Percentiles rank a stretch among this genome's conserved stretches.
Evolutionary conservation across 2,113 vertebrate genomes (phyloP).

Genomic region (Anser cygnoides): DNA sequence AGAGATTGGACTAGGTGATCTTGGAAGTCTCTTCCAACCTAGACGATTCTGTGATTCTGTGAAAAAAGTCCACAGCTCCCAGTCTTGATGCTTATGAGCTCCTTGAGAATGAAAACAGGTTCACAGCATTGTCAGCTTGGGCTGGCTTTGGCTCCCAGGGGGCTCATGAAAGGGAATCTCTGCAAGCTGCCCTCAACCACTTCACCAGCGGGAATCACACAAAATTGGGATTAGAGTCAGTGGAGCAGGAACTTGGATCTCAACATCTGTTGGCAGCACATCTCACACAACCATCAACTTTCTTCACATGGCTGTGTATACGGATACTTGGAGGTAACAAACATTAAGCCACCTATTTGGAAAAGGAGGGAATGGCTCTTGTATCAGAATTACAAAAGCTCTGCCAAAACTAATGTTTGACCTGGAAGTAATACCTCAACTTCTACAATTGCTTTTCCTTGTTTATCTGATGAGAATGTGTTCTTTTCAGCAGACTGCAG

Average conservation of each 20-base stretch:
- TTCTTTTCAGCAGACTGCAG: neutral
- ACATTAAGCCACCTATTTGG: neutral
- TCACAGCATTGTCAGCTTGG: neutral
- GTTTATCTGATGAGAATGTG: neutral
- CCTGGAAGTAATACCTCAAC: neutral
- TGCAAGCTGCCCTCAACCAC: rapidly evolving
- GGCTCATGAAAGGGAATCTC: rapidly evolving
- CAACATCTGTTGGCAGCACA: neutral
- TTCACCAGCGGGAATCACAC: neutral
- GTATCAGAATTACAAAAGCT: neutral
- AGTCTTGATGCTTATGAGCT: neutral
- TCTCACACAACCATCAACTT: neutral
- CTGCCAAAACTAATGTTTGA: neutral
- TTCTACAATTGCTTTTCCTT: neutral
- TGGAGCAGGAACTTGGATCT: neutral
- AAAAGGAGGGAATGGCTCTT: neutral
- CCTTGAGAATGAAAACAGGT: neutral
- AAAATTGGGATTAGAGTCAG: rapidly evolving
- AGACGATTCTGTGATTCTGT: too few relatives aligned
- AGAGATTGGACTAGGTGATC: too few relatives aligned
- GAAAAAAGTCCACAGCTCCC: neutral
- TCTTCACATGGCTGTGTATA: neutral
- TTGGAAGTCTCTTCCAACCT: too few relatives aligned
- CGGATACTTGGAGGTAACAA: neutral
- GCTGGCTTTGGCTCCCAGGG: neutral